A percentile compares a stretch with the other conserved stretches of the same genome.
phyloP scores from a whole-genome alignment of 2,888 invertebrate species.

The Drosophila fungiperda region DNA sequence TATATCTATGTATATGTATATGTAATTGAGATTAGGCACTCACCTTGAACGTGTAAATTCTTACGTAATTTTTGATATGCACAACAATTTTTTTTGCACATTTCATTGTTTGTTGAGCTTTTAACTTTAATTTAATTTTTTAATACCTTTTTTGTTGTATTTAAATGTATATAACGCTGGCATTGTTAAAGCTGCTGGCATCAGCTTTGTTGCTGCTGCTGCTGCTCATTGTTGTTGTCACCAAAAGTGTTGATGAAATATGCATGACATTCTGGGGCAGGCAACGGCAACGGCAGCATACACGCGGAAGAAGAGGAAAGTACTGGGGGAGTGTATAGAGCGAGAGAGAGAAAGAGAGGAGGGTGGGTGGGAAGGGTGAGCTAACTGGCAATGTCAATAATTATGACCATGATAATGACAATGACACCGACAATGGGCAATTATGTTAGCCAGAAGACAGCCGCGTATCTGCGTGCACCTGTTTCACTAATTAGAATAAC shows the following conservation, averaged over 20 bases:
- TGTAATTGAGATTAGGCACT: background rate
- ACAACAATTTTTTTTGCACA: conserved; percentile 42
- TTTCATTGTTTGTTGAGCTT: conserved; percentile 75
- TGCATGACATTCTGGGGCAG: conserved; percentile 57
- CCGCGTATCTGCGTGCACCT: conserved; percentile 12
- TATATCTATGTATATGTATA: too few species aligned
- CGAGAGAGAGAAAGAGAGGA: background rate
- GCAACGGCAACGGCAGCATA: background rate
- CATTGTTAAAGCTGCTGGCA: conserved; percentile 20
- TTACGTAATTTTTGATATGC: conserved; percentile 1
- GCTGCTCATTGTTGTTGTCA: conserved; percentile 44
- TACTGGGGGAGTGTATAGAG: too few species aligned
- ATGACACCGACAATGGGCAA: conserved; percentile 66
- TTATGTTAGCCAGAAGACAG: conserved; percentile 48
- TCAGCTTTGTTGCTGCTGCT: conserved; percentile 24
- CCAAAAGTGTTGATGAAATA: conserved; percentile 67
- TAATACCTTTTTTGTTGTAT: conserved; percentile 67
- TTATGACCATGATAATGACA: conserved; percentile 69
- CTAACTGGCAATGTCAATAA: conserved; percentile 51
- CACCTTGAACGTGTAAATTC: background rate
- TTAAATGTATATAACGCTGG: conserved; percentile 56
- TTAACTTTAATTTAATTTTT: conserved; percentile 81
- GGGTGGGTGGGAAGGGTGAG: background rate
- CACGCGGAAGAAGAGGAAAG: too few species aligned
- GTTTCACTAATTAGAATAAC: conserved; percentile 46